Evolutionary conservation across 2,113 vertebrate genomes (phyloP), one percentile per base, ranked within the genome.

Genomic region (Nematolebias whitei): DNA sequence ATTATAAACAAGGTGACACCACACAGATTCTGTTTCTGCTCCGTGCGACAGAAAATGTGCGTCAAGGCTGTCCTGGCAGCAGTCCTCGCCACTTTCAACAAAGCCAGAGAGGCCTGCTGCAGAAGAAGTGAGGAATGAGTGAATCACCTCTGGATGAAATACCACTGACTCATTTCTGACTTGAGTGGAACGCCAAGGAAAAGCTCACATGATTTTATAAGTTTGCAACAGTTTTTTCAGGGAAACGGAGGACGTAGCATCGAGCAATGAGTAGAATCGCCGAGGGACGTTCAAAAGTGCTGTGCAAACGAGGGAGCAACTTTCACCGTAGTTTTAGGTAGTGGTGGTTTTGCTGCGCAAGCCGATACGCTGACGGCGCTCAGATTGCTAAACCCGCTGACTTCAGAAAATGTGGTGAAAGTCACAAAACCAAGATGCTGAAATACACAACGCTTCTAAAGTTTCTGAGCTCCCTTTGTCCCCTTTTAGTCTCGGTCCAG

Each of bases 121-220:
- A 79, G 70, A 82, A 79, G 70, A 82, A 64, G 65, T 32, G 56
- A 85, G 89, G 85, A 87, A 84, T 82, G 74, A 86, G 78, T 89
- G 87, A 90, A 87, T 90, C 87, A 89, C 74, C 75, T 74, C 72
- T 55, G 49, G 71, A 74, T 81, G 68, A 78, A 88, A 86, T 68
- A 63, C 67, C 64, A 63, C 62, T 86, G 87, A 89, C 66, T 88
- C 76, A 88, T 58, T 72, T 73, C 44, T 76, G 65, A 79, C 80
- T 85, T n/a, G 16, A 72, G 64, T 65, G 68, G 75, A 85, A 89
- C 76, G 64, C 65, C 68, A 76, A 84, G 78, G 51, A 58, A 81
- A 77, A 23, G 63, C 70, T 63, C 54, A 49, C 48, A 54, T 38
- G 4, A 68, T 60, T 64, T 74, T 71, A 59, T 50, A 53, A 44